Evolutionary conservation across 2,113 vertebrate genomes (phyloP), one percentile per base, ranked within the genome.

Genomic region (Cromileptes altivelis): DNA sequence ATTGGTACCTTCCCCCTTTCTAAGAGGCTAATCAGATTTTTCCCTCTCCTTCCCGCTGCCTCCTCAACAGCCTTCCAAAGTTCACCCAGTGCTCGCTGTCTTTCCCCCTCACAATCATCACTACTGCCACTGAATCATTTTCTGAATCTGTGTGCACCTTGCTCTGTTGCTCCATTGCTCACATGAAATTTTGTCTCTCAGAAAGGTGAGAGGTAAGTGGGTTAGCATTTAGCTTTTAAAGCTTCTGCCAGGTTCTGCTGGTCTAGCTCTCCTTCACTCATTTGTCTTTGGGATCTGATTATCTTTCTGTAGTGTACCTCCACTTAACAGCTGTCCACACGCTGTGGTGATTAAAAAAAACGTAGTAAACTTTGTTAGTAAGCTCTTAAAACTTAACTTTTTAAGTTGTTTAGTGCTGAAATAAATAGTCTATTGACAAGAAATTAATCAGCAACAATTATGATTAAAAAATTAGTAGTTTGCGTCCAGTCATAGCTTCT

Each of bases 161-260:
- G 21, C 60, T 76, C 23, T 79, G 49, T 78, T 57, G 67, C 27
- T 62, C 17, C 23, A 11, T 30, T n/a, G 25, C 42, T 52, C 58
- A 60, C 11, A 25, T 73, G 45, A 63, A 9, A 50, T 42, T 2
- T 58, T 47, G 10, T 61, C 14, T 76, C 47, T 75, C 52, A 60
- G 50, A 33, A 63, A 68, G 69, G 53, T 56, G 75, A 68, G n/a
- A 11, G 75, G 80, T 89, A 63, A 87, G 77, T 76, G 61, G 13
- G 47, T 81, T 21, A 58, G 71, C 30, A 1, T 71, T 11, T 11
- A 12, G 67, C 53, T 75, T 33, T 19, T 4, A 17, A 33, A 55
- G 21, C 21, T 56, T 7, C 11, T 52, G 64, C 47, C 33, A 33
- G 53, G 4, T 58, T 76, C 52, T 70, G 33, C 52, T 52, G 2